Evolutionary conservation across 2,113 vertebrate genomes (phyloP).

Genomic region (Heteronetta atricapilla): DNA sequence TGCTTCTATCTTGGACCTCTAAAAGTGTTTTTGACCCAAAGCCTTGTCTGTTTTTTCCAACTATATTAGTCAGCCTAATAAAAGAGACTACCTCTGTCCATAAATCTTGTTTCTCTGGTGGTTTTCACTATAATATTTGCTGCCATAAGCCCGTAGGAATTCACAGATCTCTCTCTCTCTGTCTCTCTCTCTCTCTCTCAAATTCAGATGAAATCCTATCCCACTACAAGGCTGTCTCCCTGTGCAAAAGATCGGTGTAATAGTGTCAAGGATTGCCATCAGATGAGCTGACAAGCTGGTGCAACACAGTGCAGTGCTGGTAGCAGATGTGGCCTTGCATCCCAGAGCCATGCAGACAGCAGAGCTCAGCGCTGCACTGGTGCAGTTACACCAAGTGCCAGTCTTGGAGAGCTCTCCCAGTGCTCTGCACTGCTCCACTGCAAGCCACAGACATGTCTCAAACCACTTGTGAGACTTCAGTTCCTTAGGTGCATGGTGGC

Average conservation of each 20-base stretch:
- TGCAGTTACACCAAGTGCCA: accelerated
- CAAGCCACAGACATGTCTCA: neutral
- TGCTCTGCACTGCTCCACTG: neutral
- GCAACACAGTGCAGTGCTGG: neutral
- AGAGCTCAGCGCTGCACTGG: accelerated
- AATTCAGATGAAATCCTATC: neutral
- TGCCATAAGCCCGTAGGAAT: neutral
- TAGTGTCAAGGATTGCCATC: too few relatives aligned
- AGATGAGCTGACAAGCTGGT: accelerated
- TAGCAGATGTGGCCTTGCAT: neutral
- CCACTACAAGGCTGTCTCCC: neutral
- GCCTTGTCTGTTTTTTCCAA: neutral
- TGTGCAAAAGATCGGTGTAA: neutral
- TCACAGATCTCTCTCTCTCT: neutral
- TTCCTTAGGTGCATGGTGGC: neutral
- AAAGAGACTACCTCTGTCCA: neutral
- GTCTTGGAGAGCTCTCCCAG: neutral
- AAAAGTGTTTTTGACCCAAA: neutral
- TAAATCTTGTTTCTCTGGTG: neutral
- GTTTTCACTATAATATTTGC: neutral
- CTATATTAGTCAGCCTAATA: neutral
- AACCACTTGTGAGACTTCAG: neutral
- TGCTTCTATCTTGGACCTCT: neutral
- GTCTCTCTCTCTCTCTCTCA: neutral
- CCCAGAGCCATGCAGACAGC: accelerated